Percentiles rank a stretch among this genome's conserved stretches.
Evolutionary conservation across 2,888 invertebrate genomes (phyloP).

Genomic region (Odontothrips loti): DNA sequence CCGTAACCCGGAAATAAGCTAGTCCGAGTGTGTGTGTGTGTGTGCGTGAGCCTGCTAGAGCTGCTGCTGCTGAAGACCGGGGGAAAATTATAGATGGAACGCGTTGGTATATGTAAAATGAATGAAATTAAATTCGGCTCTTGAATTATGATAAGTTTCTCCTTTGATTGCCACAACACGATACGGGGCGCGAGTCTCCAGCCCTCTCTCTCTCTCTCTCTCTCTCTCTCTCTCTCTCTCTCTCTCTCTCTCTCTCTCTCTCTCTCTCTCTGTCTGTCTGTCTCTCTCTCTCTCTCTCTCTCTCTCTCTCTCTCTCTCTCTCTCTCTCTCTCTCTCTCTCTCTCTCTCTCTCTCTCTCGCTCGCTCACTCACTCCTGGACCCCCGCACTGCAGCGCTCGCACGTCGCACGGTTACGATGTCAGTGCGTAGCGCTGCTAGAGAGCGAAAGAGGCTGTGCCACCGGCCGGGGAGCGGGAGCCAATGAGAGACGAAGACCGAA

Average conservation of each 20-base stretch:
- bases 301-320: constrained; percentile 33
- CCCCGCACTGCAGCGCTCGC: no score
- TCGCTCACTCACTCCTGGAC: neutral
- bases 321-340: constrained; percentile 32
- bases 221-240: constrained; percentile 34
- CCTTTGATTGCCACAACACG: neutral
- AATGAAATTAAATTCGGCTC: neutral
- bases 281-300: constrained; percentile 27
- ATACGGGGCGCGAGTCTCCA: no score
- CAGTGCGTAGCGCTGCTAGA: neutral
- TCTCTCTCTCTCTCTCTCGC: constrained; percentile 34
- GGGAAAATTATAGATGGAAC: no score
- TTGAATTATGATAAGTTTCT: neutral
- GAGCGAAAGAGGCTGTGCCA: constrained; percentile 24
- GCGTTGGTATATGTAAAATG: neutral
- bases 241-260: constrained; percentile 29
- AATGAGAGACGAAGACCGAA: no score
- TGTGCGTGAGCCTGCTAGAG: no score
- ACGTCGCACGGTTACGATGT: no score
- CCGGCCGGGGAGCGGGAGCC: constrained; percentile 9
- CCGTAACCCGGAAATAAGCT: no score
- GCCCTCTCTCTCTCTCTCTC: constrained; percentile 32
- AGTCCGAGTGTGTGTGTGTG: no score
- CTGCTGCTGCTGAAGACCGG: neutral
- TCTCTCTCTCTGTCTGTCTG: constrained; percentile 36